phyloP scores from a whole-genome alignment of 2,888 invertebrate species.

The Drosophila robusta region DNA sequence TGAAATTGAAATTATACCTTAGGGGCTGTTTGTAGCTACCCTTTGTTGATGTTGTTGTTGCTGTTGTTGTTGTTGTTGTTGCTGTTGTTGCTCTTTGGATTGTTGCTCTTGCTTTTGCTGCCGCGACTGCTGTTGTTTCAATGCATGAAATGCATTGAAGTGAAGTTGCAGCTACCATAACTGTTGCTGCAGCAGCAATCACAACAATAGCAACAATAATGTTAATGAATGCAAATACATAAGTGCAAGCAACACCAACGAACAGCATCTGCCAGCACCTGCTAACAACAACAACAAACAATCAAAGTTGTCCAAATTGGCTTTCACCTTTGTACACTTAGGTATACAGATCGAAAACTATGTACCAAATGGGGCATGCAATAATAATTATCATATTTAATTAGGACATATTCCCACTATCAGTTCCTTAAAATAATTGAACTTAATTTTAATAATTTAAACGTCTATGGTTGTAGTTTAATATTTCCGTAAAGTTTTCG shows the following conservation, averaged over 20 bases:
- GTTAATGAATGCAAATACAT: constrained; percentile 60
- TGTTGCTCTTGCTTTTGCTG: constrained; percentile 26
- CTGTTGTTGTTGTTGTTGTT: constrained; percentile 18
- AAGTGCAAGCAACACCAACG: constrained; percentile 39
- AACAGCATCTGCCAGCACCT: constrained; percentile 21
- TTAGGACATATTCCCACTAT: not conserved
- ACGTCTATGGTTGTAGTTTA: not conserved
- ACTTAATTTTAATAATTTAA: not conserved
- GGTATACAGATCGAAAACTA: not conserved
- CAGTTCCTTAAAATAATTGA: not conserved
- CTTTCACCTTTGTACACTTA: constrained; percentile 18
- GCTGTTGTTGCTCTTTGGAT: not conserved
- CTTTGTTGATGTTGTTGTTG: constrained; percentile 12
- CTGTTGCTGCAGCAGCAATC: constrained; percentile 37
- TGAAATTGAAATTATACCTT: constrained; percentile 83
- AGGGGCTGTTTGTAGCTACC: constrained; percentile 42
- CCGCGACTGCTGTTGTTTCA: constrained; percentile 26
- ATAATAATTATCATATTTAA: not conserved
- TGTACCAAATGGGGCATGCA: not conserved
- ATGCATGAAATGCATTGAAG: constrained; percentile 32
- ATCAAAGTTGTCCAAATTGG: constrained; percentile 43
- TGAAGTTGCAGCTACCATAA: constrained; percentile 14
- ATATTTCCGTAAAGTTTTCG: not conserved
- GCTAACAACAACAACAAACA: constrained; percentile 38
- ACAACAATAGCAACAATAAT: constrained; percentile 56